These are phyloP conservation scores for Anhinga anhinga DNA, from an alignment of 2,113 vertebrate species.

Conservation along the genomic window DNA sequence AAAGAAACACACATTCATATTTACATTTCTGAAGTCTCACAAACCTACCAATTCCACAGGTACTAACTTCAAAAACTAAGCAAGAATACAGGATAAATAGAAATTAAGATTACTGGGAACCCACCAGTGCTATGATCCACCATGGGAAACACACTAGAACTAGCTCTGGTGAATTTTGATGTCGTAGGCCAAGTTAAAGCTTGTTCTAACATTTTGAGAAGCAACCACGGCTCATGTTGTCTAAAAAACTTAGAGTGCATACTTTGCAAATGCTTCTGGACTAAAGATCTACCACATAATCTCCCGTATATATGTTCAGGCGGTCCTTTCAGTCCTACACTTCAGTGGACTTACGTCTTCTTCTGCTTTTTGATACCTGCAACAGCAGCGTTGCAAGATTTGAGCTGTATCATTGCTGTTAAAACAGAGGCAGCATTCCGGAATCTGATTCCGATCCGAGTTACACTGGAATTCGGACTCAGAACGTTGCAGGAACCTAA, in stretches of 20 bases:
- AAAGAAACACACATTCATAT: neutral
- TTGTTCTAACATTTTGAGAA: neutral
- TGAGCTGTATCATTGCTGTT: neutral
- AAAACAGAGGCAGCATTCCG: neutral
- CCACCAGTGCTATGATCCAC: neutral
- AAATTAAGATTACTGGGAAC: neutral
- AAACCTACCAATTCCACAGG: neutral
- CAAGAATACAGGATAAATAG: neutral
- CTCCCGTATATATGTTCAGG: neutral
- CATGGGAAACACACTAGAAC: neutral
- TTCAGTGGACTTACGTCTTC: neutral
- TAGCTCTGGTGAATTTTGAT: neutral
- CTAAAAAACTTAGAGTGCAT: neutral
- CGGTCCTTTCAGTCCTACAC: neutral
- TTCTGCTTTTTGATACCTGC: neutral
- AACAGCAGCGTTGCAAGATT: neutral
- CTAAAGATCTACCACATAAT: neutral
- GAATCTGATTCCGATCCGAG: neutral
- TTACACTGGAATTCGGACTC: neutral
- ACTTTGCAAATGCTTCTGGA: neutral
- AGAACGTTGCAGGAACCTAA: neutral
- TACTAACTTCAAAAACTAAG: neutral
- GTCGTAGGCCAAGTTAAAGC: neutral
- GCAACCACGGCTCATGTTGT: accelerated
- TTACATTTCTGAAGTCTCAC: neutral